Percentiles rank a stretch among this genome's conserved stretches.
phyloP scores from a whole-genome alignment of 1,140 invertebrate genomes.

The Maconellicoccus hirsutus region DNA sequence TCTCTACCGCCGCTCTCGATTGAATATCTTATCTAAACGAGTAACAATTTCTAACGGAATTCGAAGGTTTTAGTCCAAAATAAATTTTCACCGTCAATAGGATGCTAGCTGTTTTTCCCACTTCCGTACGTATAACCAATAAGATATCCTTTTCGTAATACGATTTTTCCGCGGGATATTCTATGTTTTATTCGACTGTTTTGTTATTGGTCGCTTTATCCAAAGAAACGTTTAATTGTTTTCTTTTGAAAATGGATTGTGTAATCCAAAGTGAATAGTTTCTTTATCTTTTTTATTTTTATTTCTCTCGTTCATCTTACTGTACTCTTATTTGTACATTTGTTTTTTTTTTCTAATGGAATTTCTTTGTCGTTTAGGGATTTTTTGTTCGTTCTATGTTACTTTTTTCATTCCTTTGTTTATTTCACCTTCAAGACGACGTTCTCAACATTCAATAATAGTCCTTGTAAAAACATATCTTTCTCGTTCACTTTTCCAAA shows the following conservation, averaged over 20 bases:
- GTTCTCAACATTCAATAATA: not conserved
- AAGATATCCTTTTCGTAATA: not conserved
- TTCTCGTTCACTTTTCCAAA: not conserved
- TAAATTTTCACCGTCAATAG: not conserved
- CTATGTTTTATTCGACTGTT: not conserved
- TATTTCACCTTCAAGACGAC: not conserved
- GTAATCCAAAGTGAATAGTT: not conserved
- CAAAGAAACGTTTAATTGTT: not conserved
- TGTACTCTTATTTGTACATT: not conserved
- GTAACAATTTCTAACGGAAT: not conserved
- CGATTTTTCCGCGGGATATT: constrained; percentile 7
- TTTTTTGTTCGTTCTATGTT: not conserved
- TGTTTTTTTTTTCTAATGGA: not conserved
- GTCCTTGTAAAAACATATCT: not conserved
- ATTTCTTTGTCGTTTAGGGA: not conserved
- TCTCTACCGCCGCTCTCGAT: not conserved
- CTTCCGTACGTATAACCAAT: not conserved
- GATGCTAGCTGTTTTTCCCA: not conserved
- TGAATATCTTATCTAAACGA: not conserved
- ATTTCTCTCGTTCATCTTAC: not conserved
- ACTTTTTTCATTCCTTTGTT: not conserved
- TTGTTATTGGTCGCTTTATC: not conserved
- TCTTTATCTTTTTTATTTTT: not conserved
- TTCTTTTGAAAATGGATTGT: constrained; percentile 9
- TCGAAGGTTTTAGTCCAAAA: not conserved